These are phyloP conservation scores for Coptotermes formosanus DNA, from an alignment of 1,140 invertebrate genomes.

Conservation along the genomic window DNA sequence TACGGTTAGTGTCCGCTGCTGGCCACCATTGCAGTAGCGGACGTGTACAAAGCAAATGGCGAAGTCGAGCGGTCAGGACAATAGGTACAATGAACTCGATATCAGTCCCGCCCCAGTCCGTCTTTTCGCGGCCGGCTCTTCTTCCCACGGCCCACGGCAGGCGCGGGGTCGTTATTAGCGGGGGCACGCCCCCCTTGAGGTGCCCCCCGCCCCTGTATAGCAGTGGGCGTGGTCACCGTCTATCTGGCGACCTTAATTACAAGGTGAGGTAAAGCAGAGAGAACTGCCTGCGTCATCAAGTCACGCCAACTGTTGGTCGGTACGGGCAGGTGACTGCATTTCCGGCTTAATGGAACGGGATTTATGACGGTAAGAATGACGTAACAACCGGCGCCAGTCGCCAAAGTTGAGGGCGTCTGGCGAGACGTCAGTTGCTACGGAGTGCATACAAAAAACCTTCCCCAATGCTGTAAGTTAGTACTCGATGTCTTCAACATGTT, in stretches of 20 bases:
- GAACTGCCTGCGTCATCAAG: neutral
- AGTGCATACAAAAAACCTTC: neutral
- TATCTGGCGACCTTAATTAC: slow-evolving; percentile 13
- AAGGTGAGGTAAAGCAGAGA: neutral
- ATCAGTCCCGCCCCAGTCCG: neutral
- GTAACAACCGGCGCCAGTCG: neutral
- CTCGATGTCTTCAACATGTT: no score
- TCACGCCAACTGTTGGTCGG: neutral
- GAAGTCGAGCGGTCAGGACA: neutral
- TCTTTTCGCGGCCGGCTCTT: neutral
- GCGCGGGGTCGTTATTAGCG: slow-evolving; percentile 10
- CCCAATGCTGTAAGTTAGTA: no score
- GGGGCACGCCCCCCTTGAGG: neutral
- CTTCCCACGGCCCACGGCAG: neutral
- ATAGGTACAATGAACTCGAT: neutral
- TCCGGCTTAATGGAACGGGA: neutral
- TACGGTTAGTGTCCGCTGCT: no score
- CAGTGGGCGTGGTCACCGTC: slow-evolving; percentile 7
- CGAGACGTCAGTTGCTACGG: neutral
- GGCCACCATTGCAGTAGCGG: no score
- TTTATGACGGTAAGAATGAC: neutral
- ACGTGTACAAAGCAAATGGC: no score
- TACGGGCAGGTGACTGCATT: neutral
- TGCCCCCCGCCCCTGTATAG: neutral
- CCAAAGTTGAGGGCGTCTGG: neutral